Evolutionary conservation across 2,888 invertebrate species (phyloP).

Genomic region (Marasmarcha lunaedactyla): DNA sequence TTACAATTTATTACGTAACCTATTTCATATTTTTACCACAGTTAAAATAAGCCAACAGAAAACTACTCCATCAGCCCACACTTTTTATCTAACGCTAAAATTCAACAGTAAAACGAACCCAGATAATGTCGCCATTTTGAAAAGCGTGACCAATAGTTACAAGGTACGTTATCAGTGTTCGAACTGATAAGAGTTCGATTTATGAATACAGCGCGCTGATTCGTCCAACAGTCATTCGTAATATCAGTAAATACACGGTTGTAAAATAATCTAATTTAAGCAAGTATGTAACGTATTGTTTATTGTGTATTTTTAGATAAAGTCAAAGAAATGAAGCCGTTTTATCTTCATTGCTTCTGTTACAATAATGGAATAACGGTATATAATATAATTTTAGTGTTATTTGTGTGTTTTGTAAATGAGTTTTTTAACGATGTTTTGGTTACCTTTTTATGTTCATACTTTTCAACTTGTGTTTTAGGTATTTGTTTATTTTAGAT

Average conservation of each 20-base stretch:
- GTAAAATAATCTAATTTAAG: neutral
- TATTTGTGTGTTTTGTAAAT: too few species aligned
- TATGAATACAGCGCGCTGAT: conserved; percentile 44
- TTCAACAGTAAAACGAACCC: conserved; percentile 38
- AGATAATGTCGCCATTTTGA: conserved; percentile 56
- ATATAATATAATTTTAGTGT: too few species aligned
- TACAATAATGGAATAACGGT: too few species aligned
- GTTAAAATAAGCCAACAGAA: too few species aligned
- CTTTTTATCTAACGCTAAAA: conserved; percentile 34
- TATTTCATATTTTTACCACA: too few species aligned
- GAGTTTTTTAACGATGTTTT: too few species aligned
- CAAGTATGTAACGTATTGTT: conserved; percentile 11
- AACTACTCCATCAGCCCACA: too few species aligned
- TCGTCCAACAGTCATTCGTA: conserved; percentile 34
- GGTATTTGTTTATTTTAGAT: too few species aligned
- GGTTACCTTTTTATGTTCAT: neutral
- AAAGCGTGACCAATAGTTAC: conserved; percentile 53
- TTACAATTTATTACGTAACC: too few species aligned
- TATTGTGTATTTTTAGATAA: conserved; percentile 21
- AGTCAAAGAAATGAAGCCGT: conserved; percentile 9
- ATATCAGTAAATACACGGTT: conserved; percentile 17
- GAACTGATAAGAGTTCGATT: conserved; percentile 57
- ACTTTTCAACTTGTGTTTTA: too few species aligned
- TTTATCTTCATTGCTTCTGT: conserved; percentile 1
- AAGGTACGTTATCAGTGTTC: conserved; percentile 40